phyloP scores from a whole-genome alignment of 2,888 invertebrate species.

The Synanthedon andrenaeformis region DNA sequence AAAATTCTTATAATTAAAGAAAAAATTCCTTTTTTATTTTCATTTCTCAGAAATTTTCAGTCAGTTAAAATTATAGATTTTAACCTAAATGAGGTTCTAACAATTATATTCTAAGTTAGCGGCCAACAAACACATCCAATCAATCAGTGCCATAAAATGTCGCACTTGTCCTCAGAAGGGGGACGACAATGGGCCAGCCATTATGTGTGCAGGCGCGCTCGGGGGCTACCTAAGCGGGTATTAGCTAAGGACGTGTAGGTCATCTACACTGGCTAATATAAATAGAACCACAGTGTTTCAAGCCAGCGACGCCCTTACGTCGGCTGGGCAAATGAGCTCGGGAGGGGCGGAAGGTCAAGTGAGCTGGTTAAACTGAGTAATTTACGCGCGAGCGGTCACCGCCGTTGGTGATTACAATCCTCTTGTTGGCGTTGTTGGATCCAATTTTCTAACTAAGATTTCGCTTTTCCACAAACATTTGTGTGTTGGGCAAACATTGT shows the following conservation, averaged over 20 bases:
- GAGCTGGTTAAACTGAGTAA: slow-evolving; percentile 38
- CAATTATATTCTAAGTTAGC: no score
- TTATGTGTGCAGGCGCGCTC: slow-evolving; percentile 53
- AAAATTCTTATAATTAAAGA: no score
- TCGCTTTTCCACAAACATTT: slow-evolving; percentile 6
- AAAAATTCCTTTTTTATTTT: no score
- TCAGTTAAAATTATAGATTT: no score
- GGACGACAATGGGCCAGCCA: slow-evolving; percentile 48
- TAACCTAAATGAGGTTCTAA: no score
- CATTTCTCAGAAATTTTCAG: no score
- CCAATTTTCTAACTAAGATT: slow-evolving; percentile 19
- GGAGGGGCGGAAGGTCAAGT: slow-evolving; percentile 17
- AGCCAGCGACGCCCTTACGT: slow-evolving; percentile 12
- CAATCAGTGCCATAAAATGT: slow-evolving; percentile 38
- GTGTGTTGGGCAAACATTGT: slow-evolving; percentile 10
- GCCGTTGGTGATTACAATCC: slow-evolving; percentile 56
- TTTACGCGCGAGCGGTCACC: slow-evolving; percentile 66
- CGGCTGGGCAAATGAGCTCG: background rate
- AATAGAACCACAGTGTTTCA: slow-evolving; percentile 18
- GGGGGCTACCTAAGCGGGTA: slow-evolving; percentile 56
- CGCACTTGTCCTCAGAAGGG: slow-evolving; percentile 33
- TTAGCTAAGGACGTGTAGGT: slow-evolving; percentile 58
- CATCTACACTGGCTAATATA: slow-evolving; percentile 26
- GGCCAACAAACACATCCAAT: slow-evolving; percentile 20
- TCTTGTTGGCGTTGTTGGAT: slow-evolving; percentile 45